A percentile compares a stretch with the other conserved stretches of the same genome.
phyloP scores from a whole-genome alignment of 2,888 invertebrate species.

The Rhodophaea formosa region DNA sequence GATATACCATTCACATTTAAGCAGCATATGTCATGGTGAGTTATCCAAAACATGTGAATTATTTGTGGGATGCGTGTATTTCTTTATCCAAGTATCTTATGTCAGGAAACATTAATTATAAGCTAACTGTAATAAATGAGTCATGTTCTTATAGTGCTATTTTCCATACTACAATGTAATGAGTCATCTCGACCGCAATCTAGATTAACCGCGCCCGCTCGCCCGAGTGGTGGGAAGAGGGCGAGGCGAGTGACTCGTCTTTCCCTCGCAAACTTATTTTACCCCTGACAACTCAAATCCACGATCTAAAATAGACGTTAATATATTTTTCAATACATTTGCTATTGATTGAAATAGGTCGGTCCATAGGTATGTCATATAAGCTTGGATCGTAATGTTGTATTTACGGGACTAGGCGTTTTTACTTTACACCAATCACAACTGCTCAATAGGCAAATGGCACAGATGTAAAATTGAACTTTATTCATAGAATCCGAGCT shows the following conservation, averaged over 20 bases:
- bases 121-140: constrained; percentile 11
- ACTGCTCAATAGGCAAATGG: too few species aligned
- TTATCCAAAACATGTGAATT: neutral
- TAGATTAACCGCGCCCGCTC: neutral
- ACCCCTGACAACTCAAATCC: too few species aligned
- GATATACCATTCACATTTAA: neutral
- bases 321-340: too few species aligned
- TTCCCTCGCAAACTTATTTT: too few species aligned
- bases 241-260: neutral
- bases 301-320: too few species aligned
- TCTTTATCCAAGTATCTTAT: neutral
- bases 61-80: neutral
- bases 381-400: too few species aligned
- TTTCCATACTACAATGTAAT: neutral
- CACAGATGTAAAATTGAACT: too few species aligned
- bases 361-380: too few species aligned
- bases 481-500: too few species aligned
- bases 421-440: too few species aligned
- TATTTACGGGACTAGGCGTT: too few species aligned
- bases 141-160: neutral
- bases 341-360: too few species aligned
- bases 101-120: neutral
- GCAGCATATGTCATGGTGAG: neutral
- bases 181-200: neutral
- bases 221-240: neutral